Evolutionary conservation across 2,888 invertebrate genomes (phyloP).

Genomic region (Stenichneumon culpator): DNA sequence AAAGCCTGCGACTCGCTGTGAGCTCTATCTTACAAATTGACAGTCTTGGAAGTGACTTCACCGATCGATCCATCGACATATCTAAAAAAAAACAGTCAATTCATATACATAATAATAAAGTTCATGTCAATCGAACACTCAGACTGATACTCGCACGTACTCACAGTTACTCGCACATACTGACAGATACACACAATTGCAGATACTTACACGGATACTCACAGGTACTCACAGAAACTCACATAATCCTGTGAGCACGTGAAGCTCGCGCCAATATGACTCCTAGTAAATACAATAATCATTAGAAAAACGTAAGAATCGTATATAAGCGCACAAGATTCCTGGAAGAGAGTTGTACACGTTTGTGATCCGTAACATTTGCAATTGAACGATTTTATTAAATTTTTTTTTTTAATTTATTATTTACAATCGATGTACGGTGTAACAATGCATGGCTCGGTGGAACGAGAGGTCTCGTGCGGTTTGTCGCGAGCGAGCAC

Average conservation of each 20-base stretch:
- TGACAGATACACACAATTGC: too few species aligned
- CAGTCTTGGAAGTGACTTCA: not conserved
- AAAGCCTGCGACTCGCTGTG: not conserved
- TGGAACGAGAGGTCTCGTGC: constrained; percentile 34
- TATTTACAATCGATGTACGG: constrained; percentile 23
- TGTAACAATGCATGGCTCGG: constrained; percentile 54
- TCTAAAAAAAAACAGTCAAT: not conserved
- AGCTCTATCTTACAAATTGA: not conserved
- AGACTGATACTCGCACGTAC: too few species aligned
- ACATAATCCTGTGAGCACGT: too few species aligned
- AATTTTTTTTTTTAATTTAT: not conserved
- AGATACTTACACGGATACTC: too few species aligned
- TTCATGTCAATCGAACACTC: too few species aligned
- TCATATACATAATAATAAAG: not conserved
- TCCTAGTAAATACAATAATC: not conserved
- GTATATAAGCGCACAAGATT: too few species aligned
- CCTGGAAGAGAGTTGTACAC: not conserved
- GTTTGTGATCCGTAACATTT: constrained; percentile 9
- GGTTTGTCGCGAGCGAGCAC: constrained; percentile 16
- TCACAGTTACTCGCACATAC: too few species aligned
- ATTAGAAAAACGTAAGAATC: too few species aligned
- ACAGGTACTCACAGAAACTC: too few species aligned
- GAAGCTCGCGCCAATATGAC: too few species aligned
- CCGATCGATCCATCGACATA: not conserved
- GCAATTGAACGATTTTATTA: not conserved